Percentiles rank a stretch among this genome's conserved stretches.
Conservation (phyloP, 1,140 invertebrate genomes). For the Drosophila saltans region DNA sequence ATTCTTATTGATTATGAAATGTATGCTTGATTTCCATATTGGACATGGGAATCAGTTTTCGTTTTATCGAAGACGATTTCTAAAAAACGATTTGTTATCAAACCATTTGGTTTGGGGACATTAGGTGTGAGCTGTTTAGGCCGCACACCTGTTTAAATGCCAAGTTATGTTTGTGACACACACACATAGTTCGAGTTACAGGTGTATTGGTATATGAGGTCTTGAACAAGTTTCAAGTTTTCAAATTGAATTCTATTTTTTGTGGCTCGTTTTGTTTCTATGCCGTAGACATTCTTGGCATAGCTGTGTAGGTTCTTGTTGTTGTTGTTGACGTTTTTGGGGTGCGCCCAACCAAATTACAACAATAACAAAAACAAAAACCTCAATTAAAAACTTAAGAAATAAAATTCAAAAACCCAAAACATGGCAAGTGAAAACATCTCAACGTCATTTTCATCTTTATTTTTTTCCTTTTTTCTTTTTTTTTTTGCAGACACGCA, state of each 20-base stretch:
- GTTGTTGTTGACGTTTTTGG: background rate
- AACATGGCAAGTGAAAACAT: slow-evolving; percentile 8
- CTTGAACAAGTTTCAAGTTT: slow-evolving; percentile 25
- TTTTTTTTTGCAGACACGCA: background rate
- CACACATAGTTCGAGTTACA: slow-evolving; percentile 17
- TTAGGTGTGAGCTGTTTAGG: background rate
- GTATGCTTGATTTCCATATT: slow-evolving; percentile 17
- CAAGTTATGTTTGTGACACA: slow-evolving; percentile 46
- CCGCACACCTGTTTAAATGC: slow-evolving; percentile 36
- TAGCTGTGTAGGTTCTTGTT: slow-evolving; percentile 19
- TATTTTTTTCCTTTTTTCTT: background rate
- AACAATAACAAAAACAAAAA: background rate
- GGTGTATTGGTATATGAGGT: slow-evolving; percentile 12
- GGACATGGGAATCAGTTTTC: background rate
- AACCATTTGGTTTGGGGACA: background rate
- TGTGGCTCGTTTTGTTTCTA: slow-evolving; percentile 3
- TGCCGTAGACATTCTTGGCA: slow-evolving; percentile 48
- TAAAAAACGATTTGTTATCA: slow-evolving; percentile 56
- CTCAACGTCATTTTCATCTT: slow-evolving; percentile 1
- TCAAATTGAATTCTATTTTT: slow-evolving; percentile 2
- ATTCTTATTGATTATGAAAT: background rate
- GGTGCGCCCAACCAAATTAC: background rate
- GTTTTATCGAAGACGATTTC: slow-evolving; percentile 37
- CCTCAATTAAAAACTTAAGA: background rate
- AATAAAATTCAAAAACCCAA: background rate